These are phyloP conservation scores for Acanthaster planci DNA, from an alignment of 35 echinoderm and acorn worm genomes.

Conservation along the genomic window DNA sequence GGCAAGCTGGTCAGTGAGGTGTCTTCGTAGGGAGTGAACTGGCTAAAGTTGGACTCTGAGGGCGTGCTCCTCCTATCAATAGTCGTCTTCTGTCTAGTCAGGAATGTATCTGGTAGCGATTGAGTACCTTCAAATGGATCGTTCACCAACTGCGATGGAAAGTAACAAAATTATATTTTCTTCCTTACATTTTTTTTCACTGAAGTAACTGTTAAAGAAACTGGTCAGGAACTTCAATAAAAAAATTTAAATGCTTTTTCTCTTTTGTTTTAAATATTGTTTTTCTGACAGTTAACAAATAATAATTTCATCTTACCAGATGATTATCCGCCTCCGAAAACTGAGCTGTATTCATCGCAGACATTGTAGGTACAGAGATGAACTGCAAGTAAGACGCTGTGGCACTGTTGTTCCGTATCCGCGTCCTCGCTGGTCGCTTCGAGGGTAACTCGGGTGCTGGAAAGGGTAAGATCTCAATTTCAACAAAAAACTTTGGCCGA, in stretches of 20 bases:
- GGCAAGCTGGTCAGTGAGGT: slow-evolving; percentile 5
- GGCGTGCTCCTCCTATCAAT: background rate
- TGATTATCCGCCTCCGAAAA: background rate
- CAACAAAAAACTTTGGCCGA: too few relatives aligned
- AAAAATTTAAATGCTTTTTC: too few relatives aligned
- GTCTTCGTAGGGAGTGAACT: background rate
- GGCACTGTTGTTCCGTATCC: slow-evolving; percentile 7
- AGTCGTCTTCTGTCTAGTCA: background rate
- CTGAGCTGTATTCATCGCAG: background rate
- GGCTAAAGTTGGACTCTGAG: slow-evolving; percentile 24
- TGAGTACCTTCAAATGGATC: background rate
- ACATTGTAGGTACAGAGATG: background rate
- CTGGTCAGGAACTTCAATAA: too few relatives aligned
- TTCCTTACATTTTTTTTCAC: too few relatives aligned
- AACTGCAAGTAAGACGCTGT: background rate
- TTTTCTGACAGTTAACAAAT: too few relatives aligned
- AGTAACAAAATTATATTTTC: too few relatives aligned
- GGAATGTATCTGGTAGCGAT: slow-evolving; percentile 5
- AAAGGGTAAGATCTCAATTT: too few relatives aligned
- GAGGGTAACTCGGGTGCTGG: background rate
- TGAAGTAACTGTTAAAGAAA: too few relatives aligned
- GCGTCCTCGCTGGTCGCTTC: slow-evolving; percentile 8
- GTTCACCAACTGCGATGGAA: background rate
- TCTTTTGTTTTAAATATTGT: too few relatives aligned
- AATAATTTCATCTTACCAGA: too few relatives aligned